Base-by-base conservation (phyloP, 2,797 vertebrate genomes). In the Caiman crocodilus region DNA sequence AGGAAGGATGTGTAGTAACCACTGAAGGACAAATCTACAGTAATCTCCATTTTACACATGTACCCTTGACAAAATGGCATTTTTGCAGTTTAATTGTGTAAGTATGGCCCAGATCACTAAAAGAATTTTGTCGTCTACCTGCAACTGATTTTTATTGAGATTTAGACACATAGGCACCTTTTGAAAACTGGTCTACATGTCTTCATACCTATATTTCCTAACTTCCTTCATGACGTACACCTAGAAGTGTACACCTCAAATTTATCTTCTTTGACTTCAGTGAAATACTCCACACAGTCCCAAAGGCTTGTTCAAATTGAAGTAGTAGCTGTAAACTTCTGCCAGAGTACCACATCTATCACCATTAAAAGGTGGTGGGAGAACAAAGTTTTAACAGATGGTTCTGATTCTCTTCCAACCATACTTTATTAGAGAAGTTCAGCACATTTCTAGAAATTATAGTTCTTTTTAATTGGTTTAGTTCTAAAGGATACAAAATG, bases 401-500 rank as follows among this genome's bases (percentile, higher is more conserved):
- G 42, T 50, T 50, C 82, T 79, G 76, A 76, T 82, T 94, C 84
- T 88, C 20, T 56, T 78, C 25, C 85, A 32, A 59, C 76, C 32
- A 7, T 85, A 63, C 65, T 17, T 85, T 30, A 92, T 82, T 3
- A 12, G 82, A 14, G 14, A 89, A 87, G 84, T 88, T 59, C 67
- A 73, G 35, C 69, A 73, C 35, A 73, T 26, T 23, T 73, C 26
- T 7, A 92, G 92, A 90, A 4, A 30, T 18, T 82, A 0, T 78
- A 56, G 67, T 89, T 93, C 90, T 84, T 4, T 17, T 91, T 87
- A 25, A 32, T 84, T 85, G 6, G 35, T 93, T 87, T 84, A 67
- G 69, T 87, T 50, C 23, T 92, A 82, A 86, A 91, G 85, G 90
- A 74, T 78, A 91, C 26, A 89, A 90, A 82, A 64, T 78, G 71